A percentile compares a stretch with the other conserved stretches of the same genome.
Conservation (phyloP, 2,888 invertebrate genomes). For the Galerucella calmariensis region DNA sequence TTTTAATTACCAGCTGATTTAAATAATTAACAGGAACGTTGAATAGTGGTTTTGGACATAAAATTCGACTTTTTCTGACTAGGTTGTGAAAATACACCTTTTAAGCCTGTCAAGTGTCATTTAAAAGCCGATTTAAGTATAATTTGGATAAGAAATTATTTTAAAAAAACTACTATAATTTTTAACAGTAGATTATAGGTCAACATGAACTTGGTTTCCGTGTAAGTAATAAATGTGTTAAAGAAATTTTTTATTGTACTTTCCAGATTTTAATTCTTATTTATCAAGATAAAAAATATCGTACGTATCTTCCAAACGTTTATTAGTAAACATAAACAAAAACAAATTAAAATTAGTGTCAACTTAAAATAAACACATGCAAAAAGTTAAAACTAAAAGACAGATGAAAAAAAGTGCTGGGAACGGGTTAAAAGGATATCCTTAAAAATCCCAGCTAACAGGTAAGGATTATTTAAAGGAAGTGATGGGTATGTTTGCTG, state of each 20-base stretch:
- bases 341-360: conserved; percentile 53
- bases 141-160: too few species aligned
- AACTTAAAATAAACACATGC: conserved; percentile 55
- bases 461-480: conserved; percentile 42
- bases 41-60: too few species aligned
- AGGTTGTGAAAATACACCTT: too few species aligned
- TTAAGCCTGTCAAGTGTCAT: too few species aligned
- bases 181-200: too few species aligned
- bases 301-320: not conserved
- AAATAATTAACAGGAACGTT: too few species aligned
- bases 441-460: conserved; percentile 55
- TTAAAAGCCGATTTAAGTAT: too few species aligned
- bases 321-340: conserved; percentile 6
- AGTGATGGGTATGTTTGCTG: conserved; percentile 48
- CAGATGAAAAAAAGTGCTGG: conserved; percentile 58
- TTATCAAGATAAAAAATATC: not conserved
- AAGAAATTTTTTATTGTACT: not conserved
- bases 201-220: too few species aligned
- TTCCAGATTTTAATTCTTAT: not conserved
- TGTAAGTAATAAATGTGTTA: not conserved
- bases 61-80: too few species aligned
- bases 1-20: too few species aligned
- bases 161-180: too few species aligned
- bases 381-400: conserved; percentile 53
- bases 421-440: conserved; percentile 56